phyloP scores from a whole-genome alignment of 2,888 invertebrate genomes.

The Eupithecia exiguata region DNA sequence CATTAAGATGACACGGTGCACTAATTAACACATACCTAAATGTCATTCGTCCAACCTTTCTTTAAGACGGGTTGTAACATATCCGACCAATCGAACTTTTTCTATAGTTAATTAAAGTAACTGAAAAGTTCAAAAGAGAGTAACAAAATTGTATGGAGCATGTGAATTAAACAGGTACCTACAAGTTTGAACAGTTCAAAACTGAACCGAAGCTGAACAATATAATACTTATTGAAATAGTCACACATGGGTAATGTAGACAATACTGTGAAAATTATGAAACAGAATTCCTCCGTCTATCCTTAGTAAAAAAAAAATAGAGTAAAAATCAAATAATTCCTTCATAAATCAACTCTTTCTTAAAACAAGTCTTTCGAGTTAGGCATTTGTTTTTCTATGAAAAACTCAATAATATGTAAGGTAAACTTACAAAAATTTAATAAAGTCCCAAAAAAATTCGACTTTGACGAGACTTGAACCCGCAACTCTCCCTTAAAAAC shows the following conservation, averaged over 20 bases:
- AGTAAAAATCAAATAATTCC: too few relatives aligned
- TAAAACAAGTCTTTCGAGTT: not conserved
- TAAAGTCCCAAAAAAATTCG: too few relatives aligned
- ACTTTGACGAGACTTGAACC: too few relatives aligned
- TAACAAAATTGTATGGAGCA: not conserved
- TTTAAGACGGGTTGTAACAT: constrained; percentile 10
- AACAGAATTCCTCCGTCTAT: too few relatives aligned
- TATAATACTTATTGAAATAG: too few relatives aligned
- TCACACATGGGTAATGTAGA: not conserved
- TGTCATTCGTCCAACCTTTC: constrained; percentile 14
- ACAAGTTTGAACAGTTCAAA: not conserved
- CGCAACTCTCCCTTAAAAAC: too few relatives aligned
- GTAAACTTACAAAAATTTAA: too few relatives aligned
- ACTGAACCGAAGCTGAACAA: not conserved
- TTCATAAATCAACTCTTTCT: too few relatives aligned
- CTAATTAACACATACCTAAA: not conserved
- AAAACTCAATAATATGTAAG: too few relatives aligned
- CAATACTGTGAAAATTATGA: not conserved
- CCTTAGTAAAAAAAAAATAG: too few relatives aligned
- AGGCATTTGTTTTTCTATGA: not conserved
- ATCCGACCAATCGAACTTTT: constrained; percentile 15
- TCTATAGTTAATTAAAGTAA: constrained; percentile 8
- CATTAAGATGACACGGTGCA: not conserved
- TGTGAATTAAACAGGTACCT: not conserved
- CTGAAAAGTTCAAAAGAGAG: constrained; percentile 8